A percentile compares a stretch with the other conserved stretches of the same genome.
Conservation (phyloP, 2,888 invertebrate genomes). For the Leuctra nigra region DNA sequence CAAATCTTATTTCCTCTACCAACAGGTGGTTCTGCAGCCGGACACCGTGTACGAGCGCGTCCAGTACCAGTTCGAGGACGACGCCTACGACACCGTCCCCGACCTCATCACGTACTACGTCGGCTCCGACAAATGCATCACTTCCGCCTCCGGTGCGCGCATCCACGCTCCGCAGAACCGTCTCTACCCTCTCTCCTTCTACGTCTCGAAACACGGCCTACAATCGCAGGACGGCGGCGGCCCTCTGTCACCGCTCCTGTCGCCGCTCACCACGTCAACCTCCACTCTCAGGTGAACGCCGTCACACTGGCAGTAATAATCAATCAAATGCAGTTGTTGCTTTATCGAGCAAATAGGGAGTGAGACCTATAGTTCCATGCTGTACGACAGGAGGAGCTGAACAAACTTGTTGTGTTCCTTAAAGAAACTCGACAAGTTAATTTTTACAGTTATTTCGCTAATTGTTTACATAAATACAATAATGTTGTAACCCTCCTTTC, state of each 20-base stretch:
- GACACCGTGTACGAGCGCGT: constrained; percentile 88
- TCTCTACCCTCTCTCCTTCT: constrained; percentile 68
- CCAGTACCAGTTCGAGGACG: constrained; percentile 91
- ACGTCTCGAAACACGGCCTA: constrained; percentile 53
- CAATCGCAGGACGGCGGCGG: constrained; percentile 29
- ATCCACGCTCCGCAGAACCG: constrained; percentile 82
- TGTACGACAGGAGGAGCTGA: too few species aligned
- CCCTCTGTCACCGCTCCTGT: constrained; percentile 31
- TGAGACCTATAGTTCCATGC: too few species aligned
- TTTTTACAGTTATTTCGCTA: too few species aligned
- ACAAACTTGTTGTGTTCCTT: too few species aligned
- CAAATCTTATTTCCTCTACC: too few species aligned
- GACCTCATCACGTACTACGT: constrained; percentile 92
- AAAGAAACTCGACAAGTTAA: too few species aligned
- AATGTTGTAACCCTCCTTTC: too few species aligned
- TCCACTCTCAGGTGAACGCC: too few species aligned
- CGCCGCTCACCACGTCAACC: constrained; percentile 30
- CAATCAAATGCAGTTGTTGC: too few species aligned
- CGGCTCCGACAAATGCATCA: constrained; percentile 83
- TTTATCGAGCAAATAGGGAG: too few species aligned
- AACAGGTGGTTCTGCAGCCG: constrained; percentile 72
- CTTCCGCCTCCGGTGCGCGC: constrained; percentile 79
- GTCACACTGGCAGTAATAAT: too few species aligned
- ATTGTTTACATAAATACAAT: too few species aligned
- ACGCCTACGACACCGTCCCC: constrained; percentile 86